Conservation (phyloP, 2,888 invertebrate species). For the Agrotis segetum region DNA sequence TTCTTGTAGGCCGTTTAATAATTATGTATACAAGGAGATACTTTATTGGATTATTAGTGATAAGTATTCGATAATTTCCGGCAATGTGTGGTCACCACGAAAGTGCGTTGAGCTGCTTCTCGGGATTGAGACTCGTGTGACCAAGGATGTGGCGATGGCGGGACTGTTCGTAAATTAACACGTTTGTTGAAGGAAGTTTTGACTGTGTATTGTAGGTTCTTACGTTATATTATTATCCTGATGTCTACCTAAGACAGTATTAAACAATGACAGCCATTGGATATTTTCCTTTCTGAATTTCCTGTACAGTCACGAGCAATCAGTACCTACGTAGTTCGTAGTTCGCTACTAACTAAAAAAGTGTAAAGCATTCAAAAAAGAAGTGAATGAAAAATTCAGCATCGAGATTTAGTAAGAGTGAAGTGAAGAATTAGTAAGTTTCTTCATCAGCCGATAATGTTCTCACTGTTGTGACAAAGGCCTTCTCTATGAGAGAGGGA, state of each 20-base stretch:
- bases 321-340: no score
- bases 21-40: conserved; percentile 51
- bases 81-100: conserved; percentile 69
- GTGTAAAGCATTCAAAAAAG: no score
- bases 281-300: not conserved
- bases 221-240: no score
- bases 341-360: no score
- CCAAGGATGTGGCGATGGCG: conserved; percentile 34
- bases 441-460: no score
- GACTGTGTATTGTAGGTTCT: not conserved
- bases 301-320: no score
- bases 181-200: not conserved
- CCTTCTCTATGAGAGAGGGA: no score
- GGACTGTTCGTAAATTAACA: not conserved
- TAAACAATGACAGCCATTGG: not conserved
- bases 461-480: no score
- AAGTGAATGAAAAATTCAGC: no score
- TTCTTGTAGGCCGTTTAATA: conserved; percentile 52
- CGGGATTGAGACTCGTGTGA: conserved; percentile 60
- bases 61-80: conserved; percentile 76
- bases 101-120: conserved; percentile 68
- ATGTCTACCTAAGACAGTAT: not conserved
- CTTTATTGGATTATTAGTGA: conserved; percentile 62
- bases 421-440: no score
- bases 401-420: no score